Conservation (phyloP, 2,113 vertebrate species). For the Okapia johnstoni region DNA sequence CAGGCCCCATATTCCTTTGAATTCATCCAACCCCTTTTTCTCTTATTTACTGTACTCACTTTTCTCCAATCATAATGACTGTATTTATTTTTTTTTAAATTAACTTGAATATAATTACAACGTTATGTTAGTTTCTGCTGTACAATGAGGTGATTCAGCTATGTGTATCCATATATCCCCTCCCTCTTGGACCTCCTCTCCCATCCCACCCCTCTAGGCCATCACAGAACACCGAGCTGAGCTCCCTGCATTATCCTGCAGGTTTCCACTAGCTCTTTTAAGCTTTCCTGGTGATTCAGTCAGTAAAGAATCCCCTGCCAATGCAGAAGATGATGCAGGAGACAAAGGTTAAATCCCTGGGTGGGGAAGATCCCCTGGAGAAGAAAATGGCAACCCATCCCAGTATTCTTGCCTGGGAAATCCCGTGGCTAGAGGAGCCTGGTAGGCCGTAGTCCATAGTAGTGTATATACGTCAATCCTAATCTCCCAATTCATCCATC, state of each 20-base stretch:
- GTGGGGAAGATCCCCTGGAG: not conserved
- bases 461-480: not conserved
- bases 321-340: not conserved
- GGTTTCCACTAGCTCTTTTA: not conserved
- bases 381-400: not conserved
- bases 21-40: not conserved
- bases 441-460: not conserved
- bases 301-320: not conserved
- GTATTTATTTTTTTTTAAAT: not conserved
- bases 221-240: not conserved
- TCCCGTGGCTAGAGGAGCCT: rapidly evolving
- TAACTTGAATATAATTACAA: not conserved
- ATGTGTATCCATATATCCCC: not conserved
- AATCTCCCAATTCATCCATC: not conserved
- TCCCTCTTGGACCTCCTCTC: not conserved
- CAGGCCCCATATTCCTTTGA: not conserved
- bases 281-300: not conserved
- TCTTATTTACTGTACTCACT: not conserved
- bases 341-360: not conserved
- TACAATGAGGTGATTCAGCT: not conserved
- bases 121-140: not conserved
- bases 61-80: not conserved
- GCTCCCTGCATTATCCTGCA: not conserved
- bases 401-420: not conserved
- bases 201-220: not conserved